Conservation (phyloP, 2,113 vertebrate species). For the Stictonetta naevosa region DNA sequence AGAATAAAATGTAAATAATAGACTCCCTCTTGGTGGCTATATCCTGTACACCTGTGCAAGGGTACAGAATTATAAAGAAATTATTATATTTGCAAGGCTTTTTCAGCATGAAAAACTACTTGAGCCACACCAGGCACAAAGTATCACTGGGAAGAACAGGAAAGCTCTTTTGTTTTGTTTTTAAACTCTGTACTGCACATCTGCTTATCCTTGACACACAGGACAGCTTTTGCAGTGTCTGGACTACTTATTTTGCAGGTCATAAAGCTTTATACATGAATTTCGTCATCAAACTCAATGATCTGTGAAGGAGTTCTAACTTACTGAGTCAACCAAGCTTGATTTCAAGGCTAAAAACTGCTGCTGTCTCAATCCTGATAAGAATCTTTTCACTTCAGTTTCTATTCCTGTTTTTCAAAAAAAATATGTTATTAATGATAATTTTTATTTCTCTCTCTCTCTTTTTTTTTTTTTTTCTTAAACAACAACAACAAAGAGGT, state of each 20-base stretch:
- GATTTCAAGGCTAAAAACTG: not conserved
- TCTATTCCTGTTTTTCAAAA: not conserved
- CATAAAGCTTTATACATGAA: slow-evolving; percentile 23
- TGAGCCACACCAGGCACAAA: not conserved
- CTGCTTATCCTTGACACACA: not conserved
- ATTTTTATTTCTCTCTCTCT: not conserved
- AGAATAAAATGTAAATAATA: not conserved
- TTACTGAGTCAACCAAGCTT: not conserved
- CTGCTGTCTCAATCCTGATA: not conserved
- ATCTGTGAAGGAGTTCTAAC: slow-evolving; percentile 33
- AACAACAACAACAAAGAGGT: not conserved
- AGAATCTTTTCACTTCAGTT: not conserved
- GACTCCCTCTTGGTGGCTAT: not conserved
- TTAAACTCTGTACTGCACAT: not conserved
- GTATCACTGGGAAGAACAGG: not conserved
- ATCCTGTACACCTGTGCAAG: not conserved
- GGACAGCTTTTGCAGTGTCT: not conserved
- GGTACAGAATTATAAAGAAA: not conserved
- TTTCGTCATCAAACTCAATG: slow-evolving; percentile 10
- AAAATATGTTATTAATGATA: not conserved
- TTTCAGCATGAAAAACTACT: not conserved
- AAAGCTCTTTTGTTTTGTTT: not conserved
- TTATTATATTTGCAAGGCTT: not conserved
- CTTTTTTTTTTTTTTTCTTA: not conserved
- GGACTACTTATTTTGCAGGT: slow-evolving; percentile 2